Conservation (phyloP, 2,113 vertebrate species). For the Paramormyrops kingsleyae region DNA sequence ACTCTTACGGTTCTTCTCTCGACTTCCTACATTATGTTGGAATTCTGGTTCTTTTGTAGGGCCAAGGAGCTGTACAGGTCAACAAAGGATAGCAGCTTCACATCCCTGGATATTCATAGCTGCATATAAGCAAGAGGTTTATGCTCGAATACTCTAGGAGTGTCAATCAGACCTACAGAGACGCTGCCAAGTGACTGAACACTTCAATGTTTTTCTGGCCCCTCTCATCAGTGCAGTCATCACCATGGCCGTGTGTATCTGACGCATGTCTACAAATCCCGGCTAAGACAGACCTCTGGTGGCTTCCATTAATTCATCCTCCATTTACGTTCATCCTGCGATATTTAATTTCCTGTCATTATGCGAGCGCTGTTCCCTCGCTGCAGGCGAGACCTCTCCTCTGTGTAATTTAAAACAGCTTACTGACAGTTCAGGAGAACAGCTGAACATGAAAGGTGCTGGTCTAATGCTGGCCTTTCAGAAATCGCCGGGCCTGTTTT, state of each 20-base stretch:
- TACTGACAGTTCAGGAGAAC: neutral
- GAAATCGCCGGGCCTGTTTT: neutral
- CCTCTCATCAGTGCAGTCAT: neutral
- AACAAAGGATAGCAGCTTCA: neutral
- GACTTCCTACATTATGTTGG: neutral
- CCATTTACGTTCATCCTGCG: neutral
- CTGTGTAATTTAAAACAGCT: conserved; percentile 2
- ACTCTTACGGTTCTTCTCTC: neutral
- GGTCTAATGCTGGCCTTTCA: neutral
- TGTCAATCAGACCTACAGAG: neutral
- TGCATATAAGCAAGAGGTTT: neutral
- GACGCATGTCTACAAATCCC: neutral
- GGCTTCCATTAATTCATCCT: neutral
- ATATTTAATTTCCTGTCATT: conserved; percentile 7
- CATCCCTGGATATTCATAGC: neutral
- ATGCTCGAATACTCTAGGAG: neutral
- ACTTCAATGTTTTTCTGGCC: neutral
- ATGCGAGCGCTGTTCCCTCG: neutral
- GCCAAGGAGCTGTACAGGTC: neutral
- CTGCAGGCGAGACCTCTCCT: neutral
- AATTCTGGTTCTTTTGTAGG: neutral
- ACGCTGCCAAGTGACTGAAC: neutral
- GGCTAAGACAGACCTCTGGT: neutral
- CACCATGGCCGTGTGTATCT: neutral
- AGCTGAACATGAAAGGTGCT: neutral